Base-by-base conservation (phyloP, 2,797 vertebrate genomes). In the Crossoptilon crossoptilon region DNA sequence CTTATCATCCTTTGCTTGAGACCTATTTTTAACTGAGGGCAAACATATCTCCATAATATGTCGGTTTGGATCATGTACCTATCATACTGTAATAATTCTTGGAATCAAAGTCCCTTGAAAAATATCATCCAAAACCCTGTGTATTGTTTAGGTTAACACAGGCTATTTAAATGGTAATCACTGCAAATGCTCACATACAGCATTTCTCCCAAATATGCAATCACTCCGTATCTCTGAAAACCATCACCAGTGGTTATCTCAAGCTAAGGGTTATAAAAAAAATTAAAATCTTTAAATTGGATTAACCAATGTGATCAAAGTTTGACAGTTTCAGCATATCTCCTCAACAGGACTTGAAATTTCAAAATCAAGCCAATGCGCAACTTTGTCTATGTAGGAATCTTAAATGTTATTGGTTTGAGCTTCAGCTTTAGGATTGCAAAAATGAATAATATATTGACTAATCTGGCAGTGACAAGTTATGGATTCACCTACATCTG, bases 91-190 rank as follows among this genome's bases (percentile, higher is more conserved):
- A 68, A 81, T 78, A 88, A 91, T 78, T 55, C 70, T 75, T 41
- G 37, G 75, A 95, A 94, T 88, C 55, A 67, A 95, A 94, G 74
- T 77, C 59, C 84, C 35, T 46, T 63, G 64, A 87, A 94, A 93
- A 93, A 59, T 37, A 62, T 80, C 87, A 94, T 44, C 84, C 72
- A 80, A 77, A 83, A 79, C 76, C 72, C n/a, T 70, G 79, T 72
- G 81, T 37, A 94, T 75, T 91, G 66, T 95, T 93, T 84, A 89
- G 39, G 69, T 80, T 87, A 88, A 95, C 90, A 78, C 9, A 91
- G 59, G 76, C 67, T 93, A 96, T 96, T 95, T 95, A 96, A 96
- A 96, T 93, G 96, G 82, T 93, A 96, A 96, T 95, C 64, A 84
- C 14, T 93, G 67, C 88, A 91, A 95, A 91, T 56, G n/a, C 64